These are phyloP conservation scores for Uromys caudimaculatus DNA, from an alignment of 2,797 vertebrate species.

Conservation along the genomic window DNA sequence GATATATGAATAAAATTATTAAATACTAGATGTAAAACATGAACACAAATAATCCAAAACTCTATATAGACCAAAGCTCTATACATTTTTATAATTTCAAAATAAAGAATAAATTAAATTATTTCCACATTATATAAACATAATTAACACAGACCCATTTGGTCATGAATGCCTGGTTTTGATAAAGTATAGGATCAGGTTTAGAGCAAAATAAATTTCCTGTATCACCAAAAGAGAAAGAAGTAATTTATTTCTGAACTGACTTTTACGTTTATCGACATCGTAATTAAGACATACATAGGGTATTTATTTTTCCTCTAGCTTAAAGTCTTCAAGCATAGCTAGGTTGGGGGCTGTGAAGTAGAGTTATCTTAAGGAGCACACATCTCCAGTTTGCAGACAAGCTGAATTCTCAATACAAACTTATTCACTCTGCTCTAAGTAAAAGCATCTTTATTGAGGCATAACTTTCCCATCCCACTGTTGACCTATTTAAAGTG, in stretches of 20 bases:
- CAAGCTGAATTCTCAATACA: background rate
- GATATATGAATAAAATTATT: background rate
- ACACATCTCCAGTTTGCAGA: background rate
- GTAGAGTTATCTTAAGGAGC: background rate
- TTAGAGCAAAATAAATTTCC: background rate
- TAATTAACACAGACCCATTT: background rate
- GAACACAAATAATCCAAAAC: background rate
- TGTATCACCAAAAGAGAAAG: background rate
- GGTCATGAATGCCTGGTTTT: background rate
- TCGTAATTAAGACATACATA: background rate
- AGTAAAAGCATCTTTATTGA: background rate
- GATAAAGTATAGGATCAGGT: background rate
- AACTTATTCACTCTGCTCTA: background rate
- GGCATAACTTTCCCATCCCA: background rate
- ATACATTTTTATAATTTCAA: background rate
- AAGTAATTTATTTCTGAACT: background rate
- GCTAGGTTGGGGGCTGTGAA: too few species aligned
- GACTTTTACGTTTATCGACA: background rate
- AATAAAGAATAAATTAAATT: background rate
- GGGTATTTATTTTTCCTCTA: background rate
- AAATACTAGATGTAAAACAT: background rate
- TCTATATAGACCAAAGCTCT: background rate
- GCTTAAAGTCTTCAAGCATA: background rate
- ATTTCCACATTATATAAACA: background rate
- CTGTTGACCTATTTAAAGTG: slow-evolving; percentile 1